phyloP scores from a whole-genome alignment of 37 sponge, comb jelly and placozoan species.

The Eunapius fragilis region DNA sequence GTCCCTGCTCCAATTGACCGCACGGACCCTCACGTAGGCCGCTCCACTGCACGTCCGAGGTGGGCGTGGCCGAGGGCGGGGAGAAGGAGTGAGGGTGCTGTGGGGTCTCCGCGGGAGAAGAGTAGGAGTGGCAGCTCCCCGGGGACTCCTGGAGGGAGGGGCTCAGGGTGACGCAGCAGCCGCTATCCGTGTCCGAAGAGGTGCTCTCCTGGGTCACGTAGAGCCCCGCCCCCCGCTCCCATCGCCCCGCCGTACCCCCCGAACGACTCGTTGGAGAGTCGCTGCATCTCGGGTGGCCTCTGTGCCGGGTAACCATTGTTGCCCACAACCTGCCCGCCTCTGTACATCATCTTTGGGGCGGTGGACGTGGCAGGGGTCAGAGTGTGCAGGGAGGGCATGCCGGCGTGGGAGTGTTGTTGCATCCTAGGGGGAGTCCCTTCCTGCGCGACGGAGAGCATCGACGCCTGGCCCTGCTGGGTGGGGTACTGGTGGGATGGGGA shows the following conservation, averaged over 20 bases:
- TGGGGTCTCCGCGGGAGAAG: background rate
- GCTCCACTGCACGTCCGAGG: no score
- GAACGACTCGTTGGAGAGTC: background rate
- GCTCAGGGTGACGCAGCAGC: conserved; percentile 30
- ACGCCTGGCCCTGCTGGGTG: background rate
- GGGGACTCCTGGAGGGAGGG: conserved; percentile 17
- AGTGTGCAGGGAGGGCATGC: background rate
- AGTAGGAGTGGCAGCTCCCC: background rate
- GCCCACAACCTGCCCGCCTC: background rate
- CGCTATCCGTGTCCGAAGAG: conserved; percentile 69
- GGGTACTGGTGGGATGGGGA: background rate
- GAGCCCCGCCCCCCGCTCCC: background rate
- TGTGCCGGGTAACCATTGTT: background rate
- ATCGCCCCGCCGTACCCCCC: background rate
- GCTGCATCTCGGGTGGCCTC: background rate
- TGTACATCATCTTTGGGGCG: background rate
- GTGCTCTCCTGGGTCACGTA: background rate
- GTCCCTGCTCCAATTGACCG: background rate
- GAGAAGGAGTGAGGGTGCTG: background rate
- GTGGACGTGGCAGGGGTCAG: background rate
- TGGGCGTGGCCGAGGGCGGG: conserved; percentile 12
- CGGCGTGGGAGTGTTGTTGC: background rate
- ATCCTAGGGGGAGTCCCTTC: background rate
- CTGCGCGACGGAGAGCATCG: background rate
- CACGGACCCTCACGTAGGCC: no score